Base-by-base conservation (phyloP, 2,888 invertebrate genomes). In the Rhagophthalmus giganteus region DNA sequence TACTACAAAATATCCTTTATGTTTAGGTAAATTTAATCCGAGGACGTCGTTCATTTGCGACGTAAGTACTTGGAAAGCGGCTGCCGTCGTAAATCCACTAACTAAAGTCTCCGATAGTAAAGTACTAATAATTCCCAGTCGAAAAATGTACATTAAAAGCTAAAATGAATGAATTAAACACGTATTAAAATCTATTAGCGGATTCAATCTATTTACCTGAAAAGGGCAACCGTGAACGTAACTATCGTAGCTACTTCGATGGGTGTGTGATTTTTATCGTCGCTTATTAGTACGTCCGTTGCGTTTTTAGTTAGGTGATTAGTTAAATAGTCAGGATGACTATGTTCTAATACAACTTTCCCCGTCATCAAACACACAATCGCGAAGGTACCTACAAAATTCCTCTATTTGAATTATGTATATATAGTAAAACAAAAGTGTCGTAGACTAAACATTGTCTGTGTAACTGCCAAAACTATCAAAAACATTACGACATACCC, bases 311-410 rank as follows among this genome's bases (percentile, higher is more conserved):
- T 37, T 28, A 37, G 9, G 16, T 48, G 49, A 27, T 57, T 56
- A 1, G 48, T 37, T 15, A 70, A 65, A 51, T 62, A 65, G 1
- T 58, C 49, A n/a, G 67, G 68, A 51, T 73, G 64, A 47, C 70
- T 70, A 37, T 73, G 61, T 51, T 66, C 67, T 39, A 79, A 66
- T 8, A 90, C 87, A 6, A 87, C 84, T 78, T 90, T 90, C 39
- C 93, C 93, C 2, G 90, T 85, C 94, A 96, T 94, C 51, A 96
- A 79, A 71, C 91, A 89, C 38, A 90, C 84, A 0, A 96, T 88
- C 6, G 95, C 94, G 76, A 90, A 90, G 0, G 90, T 88, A 28
- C 90, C 83, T 83, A 53, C 54, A 69, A 37, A 10, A 12, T n/a
- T n/a, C n/a, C n/a, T n/a, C 3, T 31, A 6, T 9, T 7, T 27